Conservation (phyloP, 2,113 vertebrate species). For the Megalops atlanticus region DNA sequence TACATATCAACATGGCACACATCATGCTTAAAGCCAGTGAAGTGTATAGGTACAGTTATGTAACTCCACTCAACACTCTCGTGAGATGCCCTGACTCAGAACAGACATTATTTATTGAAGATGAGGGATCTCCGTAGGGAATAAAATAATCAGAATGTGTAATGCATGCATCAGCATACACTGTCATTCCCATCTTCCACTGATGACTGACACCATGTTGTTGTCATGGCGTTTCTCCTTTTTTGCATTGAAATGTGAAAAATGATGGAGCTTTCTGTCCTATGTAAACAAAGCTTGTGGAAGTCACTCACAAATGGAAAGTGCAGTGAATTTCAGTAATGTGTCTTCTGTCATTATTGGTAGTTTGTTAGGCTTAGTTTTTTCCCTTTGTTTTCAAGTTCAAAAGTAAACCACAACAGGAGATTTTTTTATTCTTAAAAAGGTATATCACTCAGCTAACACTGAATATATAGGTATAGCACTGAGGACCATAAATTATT, state of each 20-base stretch:
- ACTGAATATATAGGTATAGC: background rate
- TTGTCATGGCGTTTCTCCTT: background rate
- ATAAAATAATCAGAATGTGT: too few relatives aligned
- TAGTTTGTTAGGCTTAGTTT: background rate
- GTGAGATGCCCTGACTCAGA: background rate
- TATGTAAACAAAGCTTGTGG: background rate
- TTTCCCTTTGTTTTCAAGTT: background rate
- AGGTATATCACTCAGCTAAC: background rate
- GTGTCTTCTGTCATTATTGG: background rate
- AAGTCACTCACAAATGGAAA: background rate
- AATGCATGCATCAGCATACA: too few relatives aligned
- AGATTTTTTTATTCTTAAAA: background rate
- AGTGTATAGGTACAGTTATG: conserved; percentile 13
- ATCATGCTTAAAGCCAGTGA: background rate
- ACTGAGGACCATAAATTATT: background rate
- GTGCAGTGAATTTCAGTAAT: background rate
- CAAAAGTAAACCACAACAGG: background rate
- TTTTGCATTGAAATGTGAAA: background rate
- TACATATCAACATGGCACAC: background rate
- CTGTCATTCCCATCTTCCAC: too few relatives aligned
- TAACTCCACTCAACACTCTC: conserved; percentile 15
- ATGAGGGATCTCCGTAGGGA: background rate
- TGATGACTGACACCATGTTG: background rate
- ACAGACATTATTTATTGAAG: background rate
- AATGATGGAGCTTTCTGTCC: background rate